Percentiles rank a stretch among this genome's conserved stretches.
phyloP scores from a whole-genome alignment of 1,140 invertebrate species.

The Apis cerana region DNA sequence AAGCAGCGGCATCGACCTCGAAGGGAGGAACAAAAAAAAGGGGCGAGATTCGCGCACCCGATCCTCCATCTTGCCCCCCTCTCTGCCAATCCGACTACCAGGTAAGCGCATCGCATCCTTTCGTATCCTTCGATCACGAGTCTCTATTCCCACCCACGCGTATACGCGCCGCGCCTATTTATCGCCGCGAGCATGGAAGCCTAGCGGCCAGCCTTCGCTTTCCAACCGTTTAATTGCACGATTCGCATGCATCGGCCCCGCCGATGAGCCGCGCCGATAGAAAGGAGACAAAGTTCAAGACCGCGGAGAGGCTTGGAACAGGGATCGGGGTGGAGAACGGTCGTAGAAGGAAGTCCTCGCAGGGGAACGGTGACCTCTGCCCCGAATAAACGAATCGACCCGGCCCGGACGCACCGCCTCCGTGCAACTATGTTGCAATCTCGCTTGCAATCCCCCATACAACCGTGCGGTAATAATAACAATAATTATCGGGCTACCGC shows the following conservation, averaged over 20 bases:
- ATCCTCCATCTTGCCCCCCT: too few relatives aligned
- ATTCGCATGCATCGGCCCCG: constrained; percentile 35
- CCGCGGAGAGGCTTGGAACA: background rate
- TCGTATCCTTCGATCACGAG: constrained; percentile 33
- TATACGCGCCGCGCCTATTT: background rate
- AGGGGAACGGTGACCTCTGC: constrained; percentile 43
- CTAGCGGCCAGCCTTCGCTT: constrained; percentile 46
- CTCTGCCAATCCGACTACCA: background rate
- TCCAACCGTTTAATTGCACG: constrained; percentile 52
- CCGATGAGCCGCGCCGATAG: constrained; percentile 41
- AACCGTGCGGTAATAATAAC: constrained; percentile 51
- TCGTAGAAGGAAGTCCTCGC: constrained; percentile 35
- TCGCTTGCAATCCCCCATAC: background rate
- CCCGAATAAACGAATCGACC: constrained; percentile 61
- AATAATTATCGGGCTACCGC: constrained; percentile 60
- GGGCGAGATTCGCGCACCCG: background rate
- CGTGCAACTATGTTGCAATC: constrained; percentile 43
- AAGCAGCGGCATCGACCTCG: background rate
- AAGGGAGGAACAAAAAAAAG: background rate
- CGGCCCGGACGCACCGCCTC: constrained; percentile 30
- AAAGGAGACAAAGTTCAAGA: constrained; percentile 44
- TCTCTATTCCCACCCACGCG: constrained; percentile 31
- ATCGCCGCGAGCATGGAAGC: constrained; percentile 30
- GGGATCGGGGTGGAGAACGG: background rate
- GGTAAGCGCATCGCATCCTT: constrained; percentile 13